Evolutionary conservation across 2,113 vertebrate species (phyloP), one percentile per base, ranked within the genome.

Genomic region (Saguinus midas): DNA sequence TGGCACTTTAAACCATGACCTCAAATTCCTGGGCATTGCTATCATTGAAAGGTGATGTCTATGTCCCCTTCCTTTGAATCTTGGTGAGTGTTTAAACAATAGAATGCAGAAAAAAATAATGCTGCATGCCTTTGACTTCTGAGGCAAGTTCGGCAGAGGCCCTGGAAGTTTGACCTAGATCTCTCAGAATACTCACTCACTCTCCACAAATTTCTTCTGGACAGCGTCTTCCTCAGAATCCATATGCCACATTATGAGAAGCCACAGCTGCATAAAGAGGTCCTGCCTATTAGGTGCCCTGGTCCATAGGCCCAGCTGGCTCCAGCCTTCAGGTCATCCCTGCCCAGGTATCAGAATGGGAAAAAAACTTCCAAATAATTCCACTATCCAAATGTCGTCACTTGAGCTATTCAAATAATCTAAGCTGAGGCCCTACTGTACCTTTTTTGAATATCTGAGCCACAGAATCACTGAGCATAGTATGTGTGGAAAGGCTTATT

Each of bases 171-270:
- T 79, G 13, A 14, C 9, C 32, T 61, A 32, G 2, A 8, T 91
- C 23, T 91, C 58, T 70, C 4, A 6, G 48, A 68, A 70, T 25
- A 11, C 7, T 68, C 21, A 17, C 12, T 52, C 3, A 4, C 8
- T 25, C 25, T 52, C 21, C 0, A 0, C 3, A 37, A 20, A 23
- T 12, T 61, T 35, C 21, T 35, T 40, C 6, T 64, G 16, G 35
- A 55, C 50, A 80, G 40, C 6, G 1, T 55, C 21, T 18, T 76
- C 43, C 43, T 76, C 70, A n/a, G 57, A 55, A 73, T 16, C 9
- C 14, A 17, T 1, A 23, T 40, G 25, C 32, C 12, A 80, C 23
- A 9, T 48, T 58, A 50, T 78, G 40, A 84, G 88, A 84, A 94
- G 16, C 7, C 7, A 20, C 48, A 76, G n/a, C 13, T 76, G 0